Percentiles rank a stretch among this genome's conserved stretches.
phyloP scores from a whole-genome alignment of 1,140 invertebrate species.

The Zaprionus ghesquierei region DNA sequence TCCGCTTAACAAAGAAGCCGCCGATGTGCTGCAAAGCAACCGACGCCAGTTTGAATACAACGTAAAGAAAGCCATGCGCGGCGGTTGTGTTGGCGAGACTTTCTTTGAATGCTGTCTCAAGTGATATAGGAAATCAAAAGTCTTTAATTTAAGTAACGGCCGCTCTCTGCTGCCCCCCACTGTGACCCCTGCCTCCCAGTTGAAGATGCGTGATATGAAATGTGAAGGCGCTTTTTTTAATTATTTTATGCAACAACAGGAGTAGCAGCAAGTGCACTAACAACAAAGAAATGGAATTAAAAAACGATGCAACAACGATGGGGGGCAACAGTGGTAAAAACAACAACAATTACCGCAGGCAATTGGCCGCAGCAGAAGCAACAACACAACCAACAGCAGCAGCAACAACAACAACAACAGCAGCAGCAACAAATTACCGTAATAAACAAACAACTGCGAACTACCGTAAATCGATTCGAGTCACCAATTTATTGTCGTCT shows the following conservation, averaged over 20 bases:
- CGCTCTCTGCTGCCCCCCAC: conserved; percentile 22
- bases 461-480: conserved; percentile 41
- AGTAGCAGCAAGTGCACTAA: conserved; percentile 3
- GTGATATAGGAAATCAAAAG: conserved; percentile 86
- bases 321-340: neutral
- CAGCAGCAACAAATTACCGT: conserved; percentile 68
- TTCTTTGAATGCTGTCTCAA: conserved; percentile 98
- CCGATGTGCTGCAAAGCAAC: conserved; percentile 97
- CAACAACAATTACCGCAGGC: conserved; percentile 1
- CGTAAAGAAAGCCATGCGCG: conserved; percentile 97
- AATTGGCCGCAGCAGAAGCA: neutral
- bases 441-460: conserved; percentile 65
- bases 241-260: conserved; percentile 40
- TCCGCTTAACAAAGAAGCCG: conserved; percentile 99
- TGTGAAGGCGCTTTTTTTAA: conserved; percentile 63
- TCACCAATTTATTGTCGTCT: conserved; percentile 41
- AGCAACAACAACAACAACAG: conserved; percentile 14
- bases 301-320: neutral
- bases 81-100: conserved; percentile 95
- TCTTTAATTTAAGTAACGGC: conserved; percentile 79
- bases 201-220: conserved; percentile 24
- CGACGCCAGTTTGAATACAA: conserved; percentile 97
- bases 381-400: neutral
- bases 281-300: too few species aligned
- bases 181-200: conserved; percentile 18